Base-by-base conservation (phyloP, 1,140 invertebrate genomes). In the Streblospio benedicti region DNA sequence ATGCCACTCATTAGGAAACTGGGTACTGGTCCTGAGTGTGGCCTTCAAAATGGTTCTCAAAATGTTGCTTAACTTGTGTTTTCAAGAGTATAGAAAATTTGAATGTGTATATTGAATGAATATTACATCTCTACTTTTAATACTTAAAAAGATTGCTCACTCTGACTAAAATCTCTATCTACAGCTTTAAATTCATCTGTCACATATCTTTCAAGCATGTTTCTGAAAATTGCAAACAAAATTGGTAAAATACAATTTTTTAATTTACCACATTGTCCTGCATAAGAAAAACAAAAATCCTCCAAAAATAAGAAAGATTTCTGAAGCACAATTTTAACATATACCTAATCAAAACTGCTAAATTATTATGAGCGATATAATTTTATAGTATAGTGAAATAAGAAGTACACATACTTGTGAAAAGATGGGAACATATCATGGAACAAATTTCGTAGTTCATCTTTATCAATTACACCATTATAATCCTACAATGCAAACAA, bases 151-250 rank as follows among this genome's bases (percentile, higher is more conserved):
- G n/a, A n/a, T n/a, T n/a, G 9, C 73, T 70, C 67, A 77, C 75
- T 69, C 50, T 69, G 73, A 53, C 69, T 76, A 57, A 75, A 74
- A 60, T 75, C 69, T 62, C 60, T 71, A 59, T 77, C 75, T 23
- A 66, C 61, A 33, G 70, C 71, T 41, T 65, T 62, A 45, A 75
- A 76, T 63, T 76, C 74, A 64, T 77, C 75, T 63, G 74, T 74
- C 6, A 77, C 74, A 65, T 76, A 77, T 60, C 73, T 62, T 23
- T 77, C 75, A 52, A 77, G 60, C 74, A 77, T 76, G 56, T 74
- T 75, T 50, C 74, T 74, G 63, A 47, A 69, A 66, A 54, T 27
- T 44, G 5, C 12, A 60, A 25, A 18, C 16, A 56, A 53, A 53
- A n/a, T 12, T 41, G 38, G n/a, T 41, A n/a, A 41, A 12, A 41